Evolutionary conservation across 2,888 invertebrate species (phyloP), one percentile per base, ranked within the genome.

Genomic region (Leptinotarsa peninsularis): DNA sequence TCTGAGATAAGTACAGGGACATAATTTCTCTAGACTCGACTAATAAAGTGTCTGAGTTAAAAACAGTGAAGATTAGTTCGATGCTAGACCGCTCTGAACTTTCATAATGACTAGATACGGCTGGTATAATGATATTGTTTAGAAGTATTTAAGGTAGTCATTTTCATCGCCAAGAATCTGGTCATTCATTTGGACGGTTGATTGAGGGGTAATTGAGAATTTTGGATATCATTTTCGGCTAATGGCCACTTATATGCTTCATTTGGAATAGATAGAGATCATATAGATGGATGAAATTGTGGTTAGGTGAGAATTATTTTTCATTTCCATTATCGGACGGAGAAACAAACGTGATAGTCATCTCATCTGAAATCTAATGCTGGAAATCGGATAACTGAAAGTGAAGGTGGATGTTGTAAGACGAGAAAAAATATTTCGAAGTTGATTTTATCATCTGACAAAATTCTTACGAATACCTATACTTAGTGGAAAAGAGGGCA

Each of bases 111-210:
- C 33, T 69, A 49, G 69, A 69, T 56, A 69, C 43, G 18, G 23
- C 33, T 69, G 69, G n/a, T 69, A 33, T 69, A 69, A 69, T 69
- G 69, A 69, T 69, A 69, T 69, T 69, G 69, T 69, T 69, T 56
- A 49, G 21, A 18, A 69, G 56, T 43, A 56, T 56, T 68, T 69
- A 69, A 69, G 56, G 69, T 69, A 69, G 69, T 69, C 33, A 69
- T 69, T 69, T 69, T 43, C 56, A 69, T 69, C 21, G 54, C 43
- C 43, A 33, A n/a, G 43, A n/a, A 18, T 33, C 27, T 54, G 69
- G 23, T 43, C 27, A 56, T 43, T 69, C 56, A 69, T 69, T 69
- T 13, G 54, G 56, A 18, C n/a, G 54, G 18, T 18, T 69, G 69
- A 69, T 69, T 69, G 56, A 56, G 43, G 69, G 43, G 69, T 56